phyloP scores from a whole-genome alignment of 2,113 vertebrate species.

The Thomomys bottae region DNA sequence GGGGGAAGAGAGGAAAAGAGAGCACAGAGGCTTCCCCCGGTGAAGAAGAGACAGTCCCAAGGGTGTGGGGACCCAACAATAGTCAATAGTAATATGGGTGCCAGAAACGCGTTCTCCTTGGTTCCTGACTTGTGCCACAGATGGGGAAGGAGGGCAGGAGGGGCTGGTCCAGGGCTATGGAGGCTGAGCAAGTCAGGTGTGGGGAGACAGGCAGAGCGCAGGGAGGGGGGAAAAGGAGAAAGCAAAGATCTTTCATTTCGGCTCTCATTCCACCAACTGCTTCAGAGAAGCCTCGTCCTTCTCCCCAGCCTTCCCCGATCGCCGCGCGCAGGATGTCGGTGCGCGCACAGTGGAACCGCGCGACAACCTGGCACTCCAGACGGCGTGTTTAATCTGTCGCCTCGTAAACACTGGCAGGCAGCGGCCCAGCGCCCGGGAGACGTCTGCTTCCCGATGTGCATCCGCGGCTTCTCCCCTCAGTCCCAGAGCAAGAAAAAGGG shows the following conservation, averaged over 20 bases:
- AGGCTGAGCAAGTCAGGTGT: background rate
- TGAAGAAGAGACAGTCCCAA: background rate
- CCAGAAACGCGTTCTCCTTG: conserved; percentile 6
- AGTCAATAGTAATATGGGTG: conserved; percentile 32
- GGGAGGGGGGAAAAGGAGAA: background rate
- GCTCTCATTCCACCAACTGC: background rate
- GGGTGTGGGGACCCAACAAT: background rate
- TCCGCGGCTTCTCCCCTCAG: conserved; percentile 57
- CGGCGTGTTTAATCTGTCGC: conserved; percentile 5
- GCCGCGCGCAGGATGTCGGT: background rate
- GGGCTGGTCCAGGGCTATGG: background rate
- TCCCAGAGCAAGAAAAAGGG: background rate
- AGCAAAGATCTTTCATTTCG: background rate
- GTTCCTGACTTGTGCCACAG: conserved; percentile 3
- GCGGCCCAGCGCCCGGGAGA: background rate
- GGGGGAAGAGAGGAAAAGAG: background rate
- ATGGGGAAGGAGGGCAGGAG: background rate
- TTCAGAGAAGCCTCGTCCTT: background rate
- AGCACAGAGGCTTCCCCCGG: background rate
- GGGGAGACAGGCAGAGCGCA: background rate
- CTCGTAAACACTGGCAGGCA: conserved; percentile 53
- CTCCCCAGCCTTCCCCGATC: background rate
- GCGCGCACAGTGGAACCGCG: background rate
- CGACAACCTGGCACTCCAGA: background rate
- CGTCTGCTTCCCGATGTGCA: background rate